Conservation (phyloP, 1,140 invertebrate genomes). For the Papilio machaon region DNA sequence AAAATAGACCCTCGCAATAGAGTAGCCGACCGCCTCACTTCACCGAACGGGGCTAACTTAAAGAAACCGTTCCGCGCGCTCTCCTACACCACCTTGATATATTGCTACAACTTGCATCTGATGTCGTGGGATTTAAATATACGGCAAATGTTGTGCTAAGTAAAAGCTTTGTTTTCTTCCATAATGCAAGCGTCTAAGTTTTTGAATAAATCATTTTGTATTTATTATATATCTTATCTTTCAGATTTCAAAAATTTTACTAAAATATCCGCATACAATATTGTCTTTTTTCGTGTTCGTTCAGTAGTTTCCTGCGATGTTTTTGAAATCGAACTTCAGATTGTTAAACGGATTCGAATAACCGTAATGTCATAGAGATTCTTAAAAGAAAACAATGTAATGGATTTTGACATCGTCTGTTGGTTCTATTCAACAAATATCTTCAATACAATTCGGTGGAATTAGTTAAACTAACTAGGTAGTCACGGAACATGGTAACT, state of each 20-base stretch:
- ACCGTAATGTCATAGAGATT: background rate
- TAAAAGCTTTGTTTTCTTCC: background rate
- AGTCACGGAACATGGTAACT: background rate
- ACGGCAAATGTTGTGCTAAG: slow-evolving; percentile 3
- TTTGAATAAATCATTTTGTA: background rate
- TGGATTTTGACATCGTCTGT: background rate
- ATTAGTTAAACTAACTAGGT: background rate
- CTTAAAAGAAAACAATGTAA: background rate
- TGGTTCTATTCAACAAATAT: background rate
- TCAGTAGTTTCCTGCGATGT: no score
- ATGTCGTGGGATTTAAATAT: slow-evolving; percentile 19
- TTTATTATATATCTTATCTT: background rate
- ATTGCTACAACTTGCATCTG: slow-evolving; percentile 26
- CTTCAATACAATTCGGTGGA: background rate
- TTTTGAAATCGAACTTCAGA: no score
- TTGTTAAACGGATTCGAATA: no score
- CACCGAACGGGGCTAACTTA: slow-evolving; percentile 34
- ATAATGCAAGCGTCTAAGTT: background rate
- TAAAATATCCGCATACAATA: no score
- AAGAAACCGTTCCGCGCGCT: slow-evolving; percentile 34
- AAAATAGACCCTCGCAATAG: slow-evolving; percentile 74
- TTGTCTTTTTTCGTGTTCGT: no score
- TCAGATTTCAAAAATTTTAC: background rate
- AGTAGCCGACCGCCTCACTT: slow-evolving; percentile 58
- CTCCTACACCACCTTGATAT: slow-evolving; percentile 24